phyloP scores from a whole-genome alignment of 2,797 vertebrate genomes.

The Meda fulgida region DNA sequence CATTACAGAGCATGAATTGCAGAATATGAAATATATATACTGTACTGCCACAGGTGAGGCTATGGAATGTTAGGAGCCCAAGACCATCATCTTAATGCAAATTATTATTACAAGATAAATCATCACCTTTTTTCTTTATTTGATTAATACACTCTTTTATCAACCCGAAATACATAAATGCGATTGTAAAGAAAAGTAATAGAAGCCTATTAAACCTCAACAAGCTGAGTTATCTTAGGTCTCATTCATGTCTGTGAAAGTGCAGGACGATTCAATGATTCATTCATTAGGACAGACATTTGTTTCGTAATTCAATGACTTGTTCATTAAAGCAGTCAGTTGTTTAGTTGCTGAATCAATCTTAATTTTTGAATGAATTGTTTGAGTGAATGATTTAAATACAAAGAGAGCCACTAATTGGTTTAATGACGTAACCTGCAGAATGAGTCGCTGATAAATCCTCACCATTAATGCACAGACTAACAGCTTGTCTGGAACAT shows the following conservation, averaged over 20 bases:
- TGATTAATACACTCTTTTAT: background rate
- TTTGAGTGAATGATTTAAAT: background rate
- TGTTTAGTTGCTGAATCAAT: background rate
- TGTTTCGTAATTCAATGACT: background rate
- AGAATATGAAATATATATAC: background rate
- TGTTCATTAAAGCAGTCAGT: background rate
- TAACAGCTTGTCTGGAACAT: background rate
- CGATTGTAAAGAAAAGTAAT: background rate
- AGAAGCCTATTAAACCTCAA: background rate
- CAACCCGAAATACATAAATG: no score
- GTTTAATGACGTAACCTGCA: background rate
- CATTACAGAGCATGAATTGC: constrained; percentile 30
- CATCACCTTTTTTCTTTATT: background rate
- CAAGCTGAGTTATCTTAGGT: background rate
- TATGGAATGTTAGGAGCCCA: background rate
- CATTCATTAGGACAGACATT: background rate
- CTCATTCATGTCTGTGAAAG: background rate
- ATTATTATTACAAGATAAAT: constrained; percentile 16
- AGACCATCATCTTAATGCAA: background rate
- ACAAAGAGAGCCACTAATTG: background rate
- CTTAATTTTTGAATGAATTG: background rate
- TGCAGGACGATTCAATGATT: background rate
- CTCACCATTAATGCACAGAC: background rate
- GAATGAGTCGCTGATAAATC: no score
- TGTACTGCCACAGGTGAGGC: constrained; percentile 1